phyloP scores from a whole-genome alignment of 2,113 vertebrate species.

The Ailuropoda melanoleuca region DNA sequence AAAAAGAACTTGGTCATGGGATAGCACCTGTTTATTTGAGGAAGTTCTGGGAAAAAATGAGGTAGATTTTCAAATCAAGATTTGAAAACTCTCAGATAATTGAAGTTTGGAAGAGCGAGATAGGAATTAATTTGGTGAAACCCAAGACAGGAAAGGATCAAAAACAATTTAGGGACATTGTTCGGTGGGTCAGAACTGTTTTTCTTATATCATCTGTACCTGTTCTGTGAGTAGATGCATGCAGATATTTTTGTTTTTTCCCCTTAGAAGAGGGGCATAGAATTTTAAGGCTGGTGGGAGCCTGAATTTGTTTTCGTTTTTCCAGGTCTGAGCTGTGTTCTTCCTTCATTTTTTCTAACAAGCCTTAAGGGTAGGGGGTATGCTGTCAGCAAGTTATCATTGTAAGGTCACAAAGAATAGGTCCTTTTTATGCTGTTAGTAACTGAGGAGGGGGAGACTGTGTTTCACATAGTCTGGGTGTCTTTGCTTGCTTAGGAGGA shows the following conservation, averaged over 20 bases:
- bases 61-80: background rate
- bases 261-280: background rate
- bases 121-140: conserved; percentile 7
- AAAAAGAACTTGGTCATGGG: background rate
- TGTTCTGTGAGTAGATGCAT: background rate
- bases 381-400: background rate
- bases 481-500: background rate
- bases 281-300: background rate
- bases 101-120: background rate
- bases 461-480: background rate
- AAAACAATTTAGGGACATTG: background rate
- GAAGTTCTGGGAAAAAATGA: background rate
- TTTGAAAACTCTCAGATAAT: background rate
- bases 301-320: background rate
- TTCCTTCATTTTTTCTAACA: conserved; percentile 2
- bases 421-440: background rate
- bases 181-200: background rate
- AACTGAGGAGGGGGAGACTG: background rate
- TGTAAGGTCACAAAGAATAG: background rate
- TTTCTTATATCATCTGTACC: background rate
- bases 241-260: background rate
- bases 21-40: conserved; percentile 4
- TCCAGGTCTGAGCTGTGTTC: background rate
- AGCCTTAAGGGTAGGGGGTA: background rate
- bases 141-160: background rate